A percentile compares a stretch with the other conserved stretches of the same genome.
Evolutionary conservation across 2,888 invertebrate species (phyloP).

Genomic region (Epicampocera succincta): DNA sequence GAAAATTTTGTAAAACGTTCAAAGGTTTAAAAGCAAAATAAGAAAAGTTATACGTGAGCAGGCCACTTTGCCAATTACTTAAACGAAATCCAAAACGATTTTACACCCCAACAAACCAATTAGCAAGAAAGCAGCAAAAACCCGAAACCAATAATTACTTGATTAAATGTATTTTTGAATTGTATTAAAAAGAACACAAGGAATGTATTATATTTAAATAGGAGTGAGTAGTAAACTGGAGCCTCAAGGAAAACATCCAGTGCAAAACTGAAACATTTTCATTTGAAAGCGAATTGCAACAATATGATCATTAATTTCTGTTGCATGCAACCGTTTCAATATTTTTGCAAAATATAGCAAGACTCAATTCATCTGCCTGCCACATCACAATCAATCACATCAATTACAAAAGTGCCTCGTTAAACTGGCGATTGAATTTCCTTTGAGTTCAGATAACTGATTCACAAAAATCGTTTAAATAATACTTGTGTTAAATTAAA

Average conservation of each 20-base stretch:
- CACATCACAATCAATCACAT: slow-evolving; percentile 15
- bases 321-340: slow-evolving; percentile 58
- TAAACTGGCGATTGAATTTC: slow-evolving; percentile 39
- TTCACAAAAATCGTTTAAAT: background rate
- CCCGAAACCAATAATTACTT: slow-evolving; percentile 8
- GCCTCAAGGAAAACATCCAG: slow-evolving; percentile 17
- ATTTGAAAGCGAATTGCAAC: slow-evolving; percentile 14
- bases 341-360: slow-evolving; percentile 55
- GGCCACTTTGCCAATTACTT: slow-evolving; percentile 46
- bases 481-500: slow-evolving; percentile 20
- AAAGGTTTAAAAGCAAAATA: slow-evolving; percentile 18
- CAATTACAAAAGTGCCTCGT: slow-evolving; percentile 26
- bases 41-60: slow-evolving; percentile 46
- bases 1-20: slow-evolving; percentile 46
- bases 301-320: slow-evolving; percentile 47
- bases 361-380: slow-evolving; percentile 21
- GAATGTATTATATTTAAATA: too few relatives aligned
- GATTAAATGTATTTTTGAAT: slow-evolving; percentile 11
- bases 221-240: slow-evolving; percentile 16
- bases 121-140: too few relatives aligned
- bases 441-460: slow-evolving; percentile 8
- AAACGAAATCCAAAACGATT: slow-evolving; percentile 39
- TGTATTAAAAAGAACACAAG: background rate
- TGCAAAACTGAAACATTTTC: background rate
- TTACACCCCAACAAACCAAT: slow-evolving; percentile 16